A percentile compares a stretch with the other conserved stretches of the same genome.
Evolutionary conservation across 92 coral and sea anemone species (phyloP).

Genomic region (Zoanthus solanderi): DNA sequence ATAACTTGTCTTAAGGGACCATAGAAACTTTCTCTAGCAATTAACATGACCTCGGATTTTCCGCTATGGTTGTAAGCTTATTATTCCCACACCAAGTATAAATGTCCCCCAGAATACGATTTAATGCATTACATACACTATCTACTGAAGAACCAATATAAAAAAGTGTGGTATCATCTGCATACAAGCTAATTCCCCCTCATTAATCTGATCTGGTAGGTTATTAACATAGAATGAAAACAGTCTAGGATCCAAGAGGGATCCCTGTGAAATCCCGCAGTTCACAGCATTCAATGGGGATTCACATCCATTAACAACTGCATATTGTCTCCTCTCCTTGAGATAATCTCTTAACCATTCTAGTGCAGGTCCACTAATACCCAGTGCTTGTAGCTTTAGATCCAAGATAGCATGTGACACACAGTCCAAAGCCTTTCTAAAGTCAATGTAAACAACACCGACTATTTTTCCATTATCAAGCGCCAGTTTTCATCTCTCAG

Average conservation of each 20-base stretch:
- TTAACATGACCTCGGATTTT: slow-evolving; percentile 63
- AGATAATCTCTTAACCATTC: slow-evolving; percentile 53
- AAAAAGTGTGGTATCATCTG: slow-evolving; percentile 57
- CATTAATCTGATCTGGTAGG: slow-evolving; percentile 51
- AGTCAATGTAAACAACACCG: slow-evolving; percentile 63
- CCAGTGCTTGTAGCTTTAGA: slow-evolving; percentile 59
- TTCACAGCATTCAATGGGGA: slow-evolving; percentile 49
- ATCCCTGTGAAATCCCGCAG: slow-evolving; percentile 63
- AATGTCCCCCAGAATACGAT: slow-evolving; percentile 42
- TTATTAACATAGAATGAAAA: slow-evolving; percentile 56
- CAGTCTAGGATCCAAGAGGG: slow-evolving; percentile 65
- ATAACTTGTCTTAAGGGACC: slow-evolving; percentile 47
- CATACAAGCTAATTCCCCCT: slow-evolving; percentile 55
- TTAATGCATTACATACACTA: slow-evolving; percentile 56
- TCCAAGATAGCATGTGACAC: slow-evolving; percentile 56
- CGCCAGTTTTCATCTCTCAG: slow-evolving; percentile 69
- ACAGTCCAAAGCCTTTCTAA: slow-evolving; percentile 64
- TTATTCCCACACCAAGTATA: slow-evolving; percentile 60
- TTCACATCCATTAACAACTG: slow-evolving; percentile 40
- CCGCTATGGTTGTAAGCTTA: slow-evolving; percentile 56
- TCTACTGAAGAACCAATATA: slow-evolving; percentile 51
- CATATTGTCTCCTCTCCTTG: slow-evolving; percentile 48
- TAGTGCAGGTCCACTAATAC: slow-evolving; percentile 34
- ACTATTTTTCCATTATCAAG: slow-evolving; percentile 60
- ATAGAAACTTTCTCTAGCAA: slow-evolving; percentile 37